Base-by-base conservation (phyloP, 2,888 invertebrate genomes). In the Philereme vetulata region DNA sequence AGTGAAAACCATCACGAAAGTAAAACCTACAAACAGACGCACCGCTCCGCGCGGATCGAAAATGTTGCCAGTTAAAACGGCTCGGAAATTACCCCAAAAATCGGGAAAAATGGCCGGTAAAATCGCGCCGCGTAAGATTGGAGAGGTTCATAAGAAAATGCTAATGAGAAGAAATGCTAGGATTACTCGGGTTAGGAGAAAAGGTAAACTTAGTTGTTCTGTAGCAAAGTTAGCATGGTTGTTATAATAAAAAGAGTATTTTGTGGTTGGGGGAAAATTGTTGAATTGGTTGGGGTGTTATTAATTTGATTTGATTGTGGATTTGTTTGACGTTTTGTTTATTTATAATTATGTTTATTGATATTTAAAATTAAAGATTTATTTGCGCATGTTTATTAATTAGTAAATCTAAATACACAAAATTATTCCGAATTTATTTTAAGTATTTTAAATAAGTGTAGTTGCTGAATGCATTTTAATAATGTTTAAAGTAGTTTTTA, bases 141-240 rank as follows among this genome's bases (percentile, higher is more conserved):
- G 74, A 36, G 88, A 88, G 34, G n/a, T 52, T 9, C 56, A 50
- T 67, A 86, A 83, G 72, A 85, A 85, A 62, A 79, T 82, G 50
- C 70, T 88, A 36, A 74, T 88, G 68, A 70, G 90, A 55, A 76
- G 90, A 62, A 85, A 82, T 52, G 62, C 78, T 32, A 90, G 86
- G 72, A 86, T 87, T 71, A 70, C 62, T 2, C 59, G 63, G 52
- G 63, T 88, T 49, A 90, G 82, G 59, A 75, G 86, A 63, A 90
- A 88, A 91, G 90, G 90, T 90, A 89, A 85, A 61, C 33, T 43
- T 48, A 21, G 56, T 34, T 53, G 21, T 21, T 21, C 21, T 21
- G 21, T 21, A 21, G 21, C 21, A 50, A 48, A 54, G 8, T 10
- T 42, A 68, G 78, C 72, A 76, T 72, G 76, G 60, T 52, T 49